Base-by-base conservation (phyloP, 2,113 vertebrate genomes). In the Tretioscincus oriximinensis region DNA sequence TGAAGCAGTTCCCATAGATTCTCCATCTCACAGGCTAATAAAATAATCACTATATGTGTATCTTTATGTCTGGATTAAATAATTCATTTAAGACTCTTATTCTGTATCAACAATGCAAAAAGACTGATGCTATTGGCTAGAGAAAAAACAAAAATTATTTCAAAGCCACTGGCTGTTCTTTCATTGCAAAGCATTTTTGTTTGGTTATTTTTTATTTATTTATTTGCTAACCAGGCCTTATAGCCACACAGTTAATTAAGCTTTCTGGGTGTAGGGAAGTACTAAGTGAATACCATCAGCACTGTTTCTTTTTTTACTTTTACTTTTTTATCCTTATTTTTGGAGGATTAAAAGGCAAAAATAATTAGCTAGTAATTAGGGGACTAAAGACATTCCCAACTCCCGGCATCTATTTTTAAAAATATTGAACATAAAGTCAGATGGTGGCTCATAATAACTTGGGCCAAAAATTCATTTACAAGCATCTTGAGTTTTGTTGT, bases 381-480 rank as follows among this genome's bases (percentile, higher is more conserved):
- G 80, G 65, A 77, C 54, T 77, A 76, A 61, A 77, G n/a, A 21
- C 66, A 61, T 12, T 61, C 54, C 51, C 51, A 4, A 51, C 51
- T 9, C 51, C 51, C 8, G 45, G 83, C 64, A 0, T 0, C n/a
- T 76, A 49, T 26, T 29, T 83, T 63, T 2, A 84, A 81, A 73
- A 77, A 74, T 87, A 80, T 84, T 87, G 74, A 9, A 61, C 10
- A 14, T 74, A 69, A 60, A 82, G 84, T 90, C 81, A 78, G 78
- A 77, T 29, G 35, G 11, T 11, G 61, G 85, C 9, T 73, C 60
- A 84, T 58, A 87, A 85, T 79, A 87, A 87, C 77, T 47, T 73
- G 54, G 60, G 87, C 78, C 41, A 66, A 78, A n/a, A 89, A 66
- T 78, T 58, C 71, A 84, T 58, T 61, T 84, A 73, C 31, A 12